Evolutionary conservation across 2,797 vertebrate species (phyloP).

Genomic region (Anolis apletophallus): DNA sequence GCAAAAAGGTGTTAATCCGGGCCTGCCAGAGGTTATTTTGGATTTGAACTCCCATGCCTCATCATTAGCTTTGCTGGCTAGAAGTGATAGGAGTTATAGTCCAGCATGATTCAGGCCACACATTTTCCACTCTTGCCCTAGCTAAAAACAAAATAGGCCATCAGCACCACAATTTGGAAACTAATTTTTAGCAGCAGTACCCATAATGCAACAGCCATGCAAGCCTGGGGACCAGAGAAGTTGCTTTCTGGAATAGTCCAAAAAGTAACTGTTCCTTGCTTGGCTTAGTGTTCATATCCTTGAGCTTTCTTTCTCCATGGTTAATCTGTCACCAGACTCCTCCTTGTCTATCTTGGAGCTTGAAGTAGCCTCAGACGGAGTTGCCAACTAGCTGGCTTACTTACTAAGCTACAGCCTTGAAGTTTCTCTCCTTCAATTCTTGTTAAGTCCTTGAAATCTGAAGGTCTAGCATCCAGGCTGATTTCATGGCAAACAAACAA

Average conservation of each 20-base stretch:
- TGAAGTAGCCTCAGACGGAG: neutral
- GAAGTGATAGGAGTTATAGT: neutral
- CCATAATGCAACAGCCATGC: too few species aligned
- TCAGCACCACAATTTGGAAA: too few species aligned
- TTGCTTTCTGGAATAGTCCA: too few species aligned
- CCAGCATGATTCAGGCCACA: neutral
- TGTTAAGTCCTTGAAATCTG: neutral
- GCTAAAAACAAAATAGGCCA: too few species aligned
- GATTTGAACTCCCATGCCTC: neutral
- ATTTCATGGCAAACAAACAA: neutral
- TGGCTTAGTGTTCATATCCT: neutral
- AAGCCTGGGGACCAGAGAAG: too few species aligned
- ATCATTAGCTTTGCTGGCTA: neutral
- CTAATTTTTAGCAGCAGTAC: too few species aligned
- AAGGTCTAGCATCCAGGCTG: neutral
- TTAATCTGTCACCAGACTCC: neutral
- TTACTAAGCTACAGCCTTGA: neutral
- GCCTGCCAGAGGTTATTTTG: neutral
- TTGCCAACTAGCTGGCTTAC: neutral
- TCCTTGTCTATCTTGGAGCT: neutral
- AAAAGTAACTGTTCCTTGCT: too few species aligned
- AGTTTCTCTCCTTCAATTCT: neutral
- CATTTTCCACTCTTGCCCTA: neutral
- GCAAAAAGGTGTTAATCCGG: too few species aligned
- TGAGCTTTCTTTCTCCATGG: neutral